Percentiles rank a stretch among this genome's conserved stretches.
Evolutionary conservation across 1,140 invertebrate genomes (phyloP).

Genomic region (Drosophila aff.): DNA sequence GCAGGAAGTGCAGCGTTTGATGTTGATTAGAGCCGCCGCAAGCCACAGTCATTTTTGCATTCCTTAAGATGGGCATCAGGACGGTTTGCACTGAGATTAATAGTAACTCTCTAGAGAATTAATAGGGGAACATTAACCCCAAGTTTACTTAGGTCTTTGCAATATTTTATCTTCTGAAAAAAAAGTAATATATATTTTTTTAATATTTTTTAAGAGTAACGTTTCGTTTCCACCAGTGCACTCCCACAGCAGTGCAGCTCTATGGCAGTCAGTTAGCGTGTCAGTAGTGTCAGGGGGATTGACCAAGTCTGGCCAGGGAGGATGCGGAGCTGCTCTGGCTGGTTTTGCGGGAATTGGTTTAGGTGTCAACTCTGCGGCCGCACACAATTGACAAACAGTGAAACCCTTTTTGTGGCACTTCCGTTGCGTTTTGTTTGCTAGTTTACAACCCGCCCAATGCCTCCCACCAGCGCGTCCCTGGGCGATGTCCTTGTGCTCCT

Average conservation of each 20-base stretch:
- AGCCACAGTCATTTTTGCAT: slow-evolving; percentile 72
- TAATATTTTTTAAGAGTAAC: too few species aligned
- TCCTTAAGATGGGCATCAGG: slow-evolving; percentile 47
- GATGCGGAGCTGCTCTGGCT: slow-evolving; percentile 26
- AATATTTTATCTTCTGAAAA: too few species aligned
- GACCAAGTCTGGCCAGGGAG: slow-evolving; percentile 25
- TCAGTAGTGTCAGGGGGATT: slow-evolving; percentile 55
- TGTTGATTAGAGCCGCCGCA: slow-evolving; percentile 70
- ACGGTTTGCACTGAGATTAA: background rate
- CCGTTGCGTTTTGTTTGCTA: slow-evolving; percentile 79
- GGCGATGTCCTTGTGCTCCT: slow-evolving; percentile 24
- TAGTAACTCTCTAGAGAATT: too few species aligned
- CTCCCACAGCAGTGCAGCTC: background rate
- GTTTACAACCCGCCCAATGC: slow-evolving; percentile 59
- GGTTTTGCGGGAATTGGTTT: slow-evolving; percentile 55
- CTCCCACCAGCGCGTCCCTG: background rate
- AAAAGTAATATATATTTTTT: background rate
- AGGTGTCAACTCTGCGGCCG: slow-evolving; percentile 70
- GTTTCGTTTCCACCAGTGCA: slow-evolving; percentile 8
- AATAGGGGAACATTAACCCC: too few species aligned
- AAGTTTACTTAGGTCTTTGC: too few species aligned
- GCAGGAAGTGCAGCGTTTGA: slow-evolving; percentile 37
- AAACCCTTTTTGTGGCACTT: slow-evolving; percentile 82
- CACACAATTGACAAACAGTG: slow-evolving; percentile 82
- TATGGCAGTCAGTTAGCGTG: slow-evolving; percentile 46